Conservation (phyloP, 2,113 vertebrate species). For the Scomber colias region DNA sequence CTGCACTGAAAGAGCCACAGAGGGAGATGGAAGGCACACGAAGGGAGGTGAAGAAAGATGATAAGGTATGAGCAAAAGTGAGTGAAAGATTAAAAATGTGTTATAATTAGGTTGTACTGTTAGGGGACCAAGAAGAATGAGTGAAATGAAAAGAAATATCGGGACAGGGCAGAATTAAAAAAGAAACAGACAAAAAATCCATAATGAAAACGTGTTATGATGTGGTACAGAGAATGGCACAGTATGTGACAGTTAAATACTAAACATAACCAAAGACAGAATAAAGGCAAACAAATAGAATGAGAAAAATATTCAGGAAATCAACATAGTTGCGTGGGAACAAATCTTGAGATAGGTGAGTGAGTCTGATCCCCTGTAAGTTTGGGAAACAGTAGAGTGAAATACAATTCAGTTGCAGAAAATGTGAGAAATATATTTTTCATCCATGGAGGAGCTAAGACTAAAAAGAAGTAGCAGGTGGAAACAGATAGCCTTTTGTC, state of each 20-base stretch:
- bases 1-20: conserved; percentile 32
- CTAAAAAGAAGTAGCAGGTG: no score
- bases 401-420: conserved; percentile 1
- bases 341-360: neutral
- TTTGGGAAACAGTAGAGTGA: neutral
- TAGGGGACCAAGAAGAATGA: conserved; percentile 62
- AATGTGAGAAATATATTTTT: conserved; percentile 1
- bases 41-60: conserved; percentile 48
- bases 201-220: conserved; percentile 25
- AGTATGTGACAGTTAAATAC: neutral
- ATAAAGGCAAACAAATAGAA: neutral
- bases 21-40: conserved; percentile 36
- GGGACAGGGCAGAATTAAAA: conserved; percentile 37
- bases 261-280: no score
- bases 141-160: conserved; percentile 46
- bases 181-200: conserved; percentile 35
- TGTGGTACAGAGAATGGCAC: conserved; percentile 16
- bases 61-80: conserved; percentile 63
- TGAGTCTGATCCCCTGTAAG: no score
- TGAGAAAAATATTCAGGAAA: conserved; percentile 2
- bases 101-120: conserved; percentile 71
- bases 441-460: no score
- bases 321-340: neutral
- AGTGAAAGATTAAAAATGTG: conserved; percentile 71
- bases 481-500: no score